Evolutionary conservation across 2,888 invertebrate species (phyloP).

Genomic region (Tinea trinotella): DNA sequence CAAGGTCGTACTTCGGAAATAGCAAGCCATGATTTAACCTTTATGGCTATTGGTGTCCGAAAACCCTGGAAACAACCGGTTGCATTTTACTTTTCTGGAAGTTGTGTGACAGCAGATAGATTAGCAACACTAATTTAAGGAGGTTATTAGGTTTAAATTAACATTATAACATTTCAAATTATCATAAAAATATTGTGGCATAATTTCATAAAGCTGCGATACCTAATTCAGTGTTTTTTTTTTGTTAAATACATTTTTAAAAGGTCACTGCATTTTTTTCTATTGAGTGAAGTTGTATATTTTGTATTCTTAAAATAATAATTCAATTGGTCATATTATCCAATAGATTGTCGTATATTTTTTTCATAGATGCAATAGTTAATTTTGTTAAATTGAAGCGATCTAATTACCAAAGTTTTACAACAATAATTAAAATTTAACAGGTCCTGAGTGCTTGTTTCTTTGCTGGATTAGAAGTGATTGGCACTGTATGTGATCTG

Average conservation of each 20-base stretch:
- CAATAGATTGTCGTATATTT: too few species aligned
- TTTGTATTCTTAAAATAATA: too few species aligned
- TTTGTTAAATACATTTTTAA: too few species aligned
- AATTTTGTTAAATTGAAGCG: neutral
- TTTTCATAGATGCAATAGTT: neutral
- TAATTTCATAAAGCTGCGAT: too few species aligned
- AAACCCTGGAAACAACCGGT: constrained; percentile 1
- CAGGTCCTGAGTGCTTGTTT: constrained; percentile 17
- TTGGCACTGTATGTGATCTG: constrained; percentile 18
- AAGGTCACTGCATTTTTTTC: too few species aligned
- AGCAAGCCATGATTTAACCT: constrained; percentile 3
- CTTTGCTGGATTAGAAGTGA: neutral
- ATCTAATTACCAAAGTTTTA: too few species aligned
- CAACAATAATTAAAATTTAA: neutral
- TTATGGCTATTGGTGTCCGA: neutral
- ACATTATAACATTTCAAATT: neutral
- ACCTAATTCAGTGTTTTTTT: too few species aligned
- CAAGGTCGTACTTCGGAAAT: neutral
- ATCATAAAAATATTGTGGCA: neutral
- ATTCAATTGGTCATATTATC: too few species aligned
- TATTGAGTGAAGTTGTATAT: too few species aligned
- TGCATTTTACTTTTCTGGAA: constrained; percentile 21
- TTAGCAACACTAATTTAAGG: constrained; percentile 19
- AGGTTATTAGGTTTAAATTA: neutral
- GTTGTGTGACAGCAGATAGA: constrained; percentile 21